These are phyloP conservation scores for Holacanthus passer DNA, from an alignment of 2,113 vertebrate species.

Conservation along the genomic window DNA sequence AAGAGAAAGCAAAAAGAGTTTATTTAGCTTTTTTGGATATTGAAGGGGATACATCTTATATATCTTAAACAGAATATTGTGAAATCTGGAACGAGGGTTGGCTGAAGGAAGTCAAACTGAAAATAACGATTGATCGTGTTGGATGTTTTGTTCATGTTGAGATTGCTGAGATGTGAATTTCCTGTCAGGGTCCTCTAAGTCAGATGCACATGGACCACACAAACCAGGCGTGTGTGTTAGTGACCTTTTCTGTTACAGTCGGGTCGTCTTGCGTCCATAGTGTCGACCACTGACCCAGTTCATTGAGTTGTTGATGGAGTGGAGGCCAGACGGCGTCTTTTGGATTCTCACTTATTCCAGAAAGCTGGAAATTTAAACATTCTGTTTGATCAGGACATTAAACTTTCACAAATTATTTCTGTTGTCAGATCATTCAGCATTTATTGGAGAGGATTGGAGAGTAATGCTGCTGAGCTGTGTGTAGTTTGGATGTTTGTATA, in stretches of 20 bases:
- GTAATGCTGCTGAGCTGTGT: too few species aligned
- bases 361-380: too few species aligned
- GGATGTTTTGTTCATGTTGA: neutral
- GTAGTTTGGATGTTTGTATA: too few species aligned
- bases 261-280: neutral
- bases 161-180: neutral
- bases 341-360: too few species aligned
- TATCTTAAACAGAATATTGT: too few species aligned
- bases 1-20: neutral
- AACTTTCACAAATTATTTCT: too few species aligned
- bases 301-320: slow-evolving; percentile 33
- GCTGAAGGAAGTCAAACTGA: neutral
- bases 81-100: neutral
- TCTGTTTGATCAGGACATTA: too few species aligned
- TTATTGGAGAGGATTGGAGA: too few species aligned
- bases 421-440: too few species aligned
- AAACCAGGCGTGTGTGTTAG: neutral
- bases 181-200: neutral
- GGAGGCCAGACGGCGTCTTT: neutral
- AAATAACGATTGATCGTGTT: neutral
- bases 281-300: neutral
- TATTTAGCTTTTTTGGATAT: neutral
- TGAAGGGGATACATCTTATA: too few species aligned
- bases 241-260: slow-evolving; percentile 25
- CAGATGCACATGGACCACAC: neutral